phyloP scores from a whole-genome alignment of 2,797 vertebrate species.

The Lithobates pipiens region DNA sequence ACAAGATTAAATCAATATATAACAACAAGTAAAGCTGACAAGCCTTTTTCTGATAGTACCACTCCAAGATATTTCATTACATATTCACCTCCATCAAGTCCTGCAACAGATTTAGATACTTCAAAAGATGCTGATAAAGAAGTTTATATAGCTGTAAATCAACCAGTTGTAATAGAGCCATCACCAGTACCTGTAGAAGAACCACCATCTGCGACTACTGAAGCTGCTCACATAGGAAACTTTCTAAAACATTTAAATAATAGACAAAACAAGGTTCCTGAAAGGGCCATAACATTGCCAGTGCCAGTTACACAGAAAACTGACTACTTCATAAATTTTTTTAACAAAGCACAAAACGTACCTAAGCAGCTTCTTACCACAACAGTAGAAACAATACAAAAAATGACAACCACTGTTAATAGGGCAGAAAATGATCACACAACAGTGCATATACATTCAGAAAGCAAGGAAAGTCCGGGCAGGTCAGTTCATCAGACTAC shows the following conservation, averaged over 20 bases:
- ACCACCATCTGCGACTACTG: neutral
- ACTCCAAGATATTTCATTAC: neutral
- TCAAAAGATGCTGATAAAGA: neutral
- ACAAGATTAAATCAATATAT: neutral
- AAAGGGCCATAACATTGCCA: neutral
- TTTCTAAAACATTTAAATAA: neutral
- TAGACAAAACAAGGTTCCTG: neutral
- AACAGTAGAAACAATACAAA: constrained; percentile 2
- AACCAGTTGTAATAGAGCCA: neutral
- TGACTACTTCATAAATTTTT: neutral
- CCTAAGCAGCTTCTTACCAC: neutral
- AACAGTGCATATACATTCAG: neutral
- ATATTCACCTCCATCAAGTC: neutral
- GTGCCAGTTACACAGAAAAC: neutral
- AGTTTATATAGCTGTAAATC: accelerated
- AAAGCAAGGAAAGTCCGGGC: neutral
- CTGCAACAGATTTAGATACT: neutral
- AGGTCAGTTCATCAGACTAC: accelerated
- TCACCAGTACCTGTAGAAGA: neutral
- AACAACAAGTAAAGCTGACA: neutral
- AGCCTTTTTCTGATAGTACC: neutral
- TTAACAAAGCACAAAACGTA: constrained; percentile 1
- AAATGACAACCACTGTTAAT: neutral
- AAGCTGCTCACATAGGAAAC: neutral
- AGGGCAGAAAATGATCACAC: neutral